A percentile compares a stretch with the other conserved stretches of the same genome.
phyloP scores from a whole-genome alignment of 2,113 vertebrate species.

The Seriola dumerili region DNA sequence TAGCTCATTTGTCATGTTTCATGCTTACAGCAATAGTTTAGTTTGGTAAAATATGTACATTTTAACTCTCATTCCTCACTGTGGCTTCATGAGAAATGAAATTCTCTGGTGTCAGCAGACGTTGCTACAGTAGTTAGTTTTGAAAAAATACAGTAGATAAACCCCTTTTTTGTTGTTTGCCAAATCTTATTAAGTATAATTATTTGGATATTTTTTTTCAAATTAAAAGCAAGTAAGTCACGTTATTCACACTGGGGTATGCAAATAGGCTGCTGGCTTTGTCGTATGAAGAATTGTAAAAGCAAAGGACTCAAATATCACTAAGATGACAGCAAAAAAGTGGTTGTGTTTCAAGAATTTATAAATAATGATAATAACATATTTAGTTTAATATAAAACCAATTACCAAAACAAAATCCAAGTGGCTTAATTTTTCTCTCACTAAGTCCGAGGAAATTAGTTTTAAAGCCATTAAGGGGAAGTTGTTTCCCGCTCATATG shows the following conservation, averaged over 20 bases:
- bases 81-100: slow-evolving; percentile 12
- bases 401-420: slow-evolving; percentile 18
- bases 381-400: slow-evolving; percentile 12
- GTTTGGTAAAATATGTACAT: slow-evolving; percentile 43
- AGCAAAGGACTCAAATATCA: not conserved
- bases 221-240: slow-evolving; percentile 13
- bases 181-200: not conserved
- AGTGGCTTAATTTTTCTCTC: slow-evolving; percentile 18
- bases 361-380: not conserved
- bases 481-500: slow-evolving; percentile 51
- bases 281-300: not conserved
- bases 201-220: slow-evolving; percentile 9
- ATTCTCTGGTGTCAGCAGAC: slow-evolving; percentile 17
- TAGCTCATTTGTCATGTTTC: slow-evolving; percentile 77
- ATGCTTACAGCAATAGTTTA: slow-evolving; percentile 48
- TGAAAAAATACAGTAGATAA: not conserved
- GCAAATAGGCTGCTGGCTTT: not conserved
- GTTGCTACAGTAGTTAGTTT: not conserved
- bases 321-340: not conserved
- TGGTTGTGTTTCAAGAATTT: not conserved
- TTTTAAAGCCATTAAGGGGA: slow-evolving; percentile 55
- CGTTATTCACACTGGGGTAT: slow-evolving; percentile 7
- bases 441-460: slow-evolving; percentile 38
- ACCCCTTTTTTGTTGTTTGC: not conserved
- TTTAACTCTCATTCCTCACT: slow-evolving; percentile 26